A percentile compares a stretch with the other conserved stretches of the same genome.
Conservation (phyloP, 2,888 invertebrate species). For the Acrobasis consociella region DNA sequence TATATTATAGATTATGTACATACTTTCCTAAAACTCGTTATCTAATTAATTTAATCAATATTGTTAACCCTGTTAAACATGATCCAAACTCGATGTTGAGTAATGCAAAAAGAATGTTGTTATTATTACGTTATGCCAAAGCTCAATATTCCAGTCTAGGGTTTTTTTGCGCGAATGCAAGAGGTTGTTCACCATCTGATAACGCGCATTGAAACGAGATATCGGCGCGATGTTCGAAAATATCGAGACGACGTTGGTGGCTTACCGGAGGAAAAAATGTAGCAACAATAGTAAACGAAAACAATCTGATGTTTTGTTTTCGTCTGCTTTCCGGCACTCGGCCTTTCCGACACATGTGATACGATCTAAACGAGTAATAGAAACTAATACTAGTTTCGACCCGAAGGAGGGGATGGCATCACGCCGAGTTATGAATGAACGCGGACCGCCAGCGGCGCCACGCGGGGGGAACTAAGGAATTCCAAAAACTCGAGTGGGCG, state of each 20-base stretch:
- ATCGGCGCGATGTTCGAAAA: slow-evolving; percentile 28
- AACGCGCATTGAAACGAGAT: slow-evolving; percentile 30
- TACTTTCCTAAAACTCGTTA: too few relatives aligned
- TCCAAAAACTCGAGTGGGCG: slow-evolving; percentile 78
- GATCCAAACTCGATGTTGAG: not conserved
- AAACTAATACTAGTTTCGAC: slow-evolving; percentile 35
- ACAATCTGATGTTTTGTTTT: slow-evolving; percentile 67
- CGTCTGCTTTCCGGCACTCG: slow-evolving; percentile 61
- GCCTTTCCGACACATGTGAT: slow-evolving; percentile 53
- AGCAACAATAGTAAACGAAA: slow-evolving; percentile 52
- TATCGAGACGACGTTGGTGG: slow-evolving; percentile 56
- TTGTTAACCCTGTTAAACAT: not conserved
- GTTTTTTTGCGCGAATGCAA: slow-evolving; percentile 29
- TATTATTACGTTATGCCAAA: slow-evolving; percentile 10
- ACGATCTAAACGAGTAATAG: slow-evolving; percentile 39
- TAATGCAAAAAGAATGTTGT: not conserved
- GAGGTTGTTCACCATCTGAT: slow-evolving; percentile 37
- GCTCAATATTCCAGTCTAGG: slow-evolving; percentile 30
- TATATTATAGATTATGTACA: too few relatives aligned
- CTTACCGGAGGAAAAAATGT: slow-evolving; percentile 48
- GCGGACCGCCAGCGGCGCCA: slow-evolving; percentile 59
- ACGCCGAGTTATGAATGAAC: slow-evolving; percentile 78
- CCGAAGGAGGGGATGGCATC: slow-evolving; percentile 51
- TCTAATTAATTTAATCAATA: not conserved
- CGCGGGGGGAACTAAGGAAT: slow-evolving; percentile 57